Conservation (phyloP, 2,797 vertebrate species). For the Gallinago nigripennis region DNA sequence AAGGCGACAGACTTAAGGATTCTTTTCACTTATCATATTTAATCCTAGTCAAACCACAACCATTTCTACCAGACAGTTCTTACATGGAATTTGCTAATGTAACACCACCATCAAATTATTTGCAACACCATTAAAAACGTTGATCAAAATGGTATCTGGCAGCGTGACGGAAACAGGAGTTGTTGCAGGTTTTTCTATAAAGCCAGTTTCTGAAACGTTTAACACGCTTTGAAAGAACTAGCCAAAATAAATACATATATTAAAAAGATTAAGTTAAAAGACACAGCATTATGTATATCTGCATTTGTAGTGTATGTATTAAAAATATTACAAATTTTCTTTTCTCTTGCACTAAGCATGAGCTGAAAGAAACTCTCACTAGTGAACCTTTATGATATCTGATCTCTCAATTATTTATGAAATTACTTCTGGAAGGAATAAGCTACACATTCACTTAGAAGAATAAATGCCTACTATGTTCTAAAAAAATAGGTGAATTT, state of each 20-base stretch:
- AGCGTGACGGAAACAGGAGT: accelerated
- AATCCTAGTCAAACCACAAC: neutral
- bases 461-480: neutral
- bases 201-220: neutral
- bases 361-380: neutral
- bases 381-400: neutral
- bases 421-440: neutral
- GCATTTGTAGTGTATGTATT: neutral
- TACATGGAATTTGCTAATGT: neutral
- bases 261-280: neutral
- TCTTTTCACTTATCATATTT: neutral
- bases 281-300: neutral
- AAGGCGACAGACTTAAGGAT: neutral
- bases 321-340: neutral
- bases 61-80: neutral
- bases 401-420: neutral
- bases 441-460: neutral
- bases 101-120: neutral
- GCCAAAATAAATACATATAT: neutral
- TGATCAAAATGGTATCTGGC: neutral
- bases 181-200: neutral
- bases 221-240: neutral
- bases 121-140: neutral
- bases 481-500: neutral
- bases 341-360: neutral